These are phyloP conservation scores for Aotus griseimembra DNA, from an alignment of 2,797 vertebrate species.

Conservation along the genomic window DNA sequence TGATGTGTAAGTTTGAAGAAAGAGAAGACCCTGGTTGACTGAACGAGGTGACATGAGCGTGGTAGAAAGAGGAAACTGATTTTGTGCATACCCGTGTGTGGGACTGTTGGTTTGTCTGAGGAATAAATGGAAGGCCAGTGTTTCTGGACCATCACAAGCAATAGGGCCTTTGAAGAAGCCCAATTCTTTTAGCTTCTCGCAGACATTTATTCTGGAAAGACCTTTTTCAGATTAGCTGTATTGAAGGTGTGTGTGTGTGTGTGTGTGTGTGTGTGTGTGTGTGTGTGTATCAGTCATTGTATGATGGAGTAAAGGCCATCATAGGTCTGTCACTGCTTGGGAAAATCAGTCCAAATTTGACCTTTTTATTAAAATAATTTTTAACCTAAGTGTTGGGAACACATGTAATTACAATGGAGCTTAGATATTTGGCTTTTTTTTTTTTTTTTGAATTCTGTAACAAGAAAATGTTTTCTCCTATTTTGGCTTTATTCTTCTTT, in stretches of 20 bases:
- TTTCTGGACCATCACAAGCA: neutral
- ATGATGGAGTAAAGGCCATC: neutral
- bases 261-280: neutral
- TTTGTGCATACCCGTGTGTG: neutral
- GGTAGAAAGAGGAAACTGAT: neutral
- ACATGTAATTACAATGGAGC: neutral
- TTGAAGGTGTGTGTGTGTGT: neutral
- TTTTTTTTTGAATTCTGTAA: neutral
- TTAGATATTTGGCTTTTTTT: neutral
- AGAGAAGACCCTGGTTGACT: neutral
- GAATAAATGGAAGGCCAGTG: neutral
- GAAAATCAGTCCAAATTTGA: slow-evolving; percentile 2
- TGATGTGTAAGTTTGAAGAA: neutral
- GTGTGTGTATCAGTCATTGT: neutral
- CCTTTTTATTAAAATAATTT: slow-evolving; percentile 2
- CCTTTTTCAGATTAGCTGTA: neutral
- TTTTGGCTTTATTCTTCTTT: slow-evolving; percentile 36
- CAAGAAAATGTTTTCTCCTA: neutral
- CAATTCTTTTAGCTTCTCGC: neutral
- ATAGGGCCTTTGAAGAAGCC: neutral
- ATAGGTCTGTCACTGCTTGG: neutral
- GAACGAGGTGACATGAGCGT: neutral
- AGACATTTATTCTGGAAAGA: neutral
- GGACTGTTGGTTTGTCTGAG: neutral
- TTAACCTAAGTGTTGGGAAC: neutral